These are phyloP conservation scores for Pagetopsis macropterus DNA, from an alignment of 2,797 vertebrate species.

Conservation along the genomic window DNA sequence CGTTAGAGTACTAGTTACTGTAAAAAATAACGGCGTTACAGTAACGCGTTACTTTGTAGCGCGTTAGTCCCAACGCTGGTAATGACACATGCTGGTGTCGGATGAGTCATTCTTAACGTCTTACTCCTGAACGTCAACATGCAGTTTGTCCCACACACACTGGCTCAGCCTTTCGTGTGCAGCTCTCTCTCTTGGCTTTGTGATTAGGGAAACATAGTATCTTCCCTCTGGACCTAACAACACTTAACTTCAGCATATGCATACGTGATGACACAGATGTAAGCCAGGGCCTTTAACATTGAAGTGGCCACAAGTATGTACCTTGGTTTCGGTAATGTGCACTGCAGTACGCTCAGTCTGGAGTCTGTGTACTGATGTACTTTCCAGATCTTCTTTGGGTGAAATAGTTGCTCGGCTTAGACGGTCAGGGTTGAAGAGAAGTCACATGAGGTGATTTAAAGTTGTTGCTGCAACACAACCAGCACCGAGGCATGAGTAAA, in stretches of 20 bases:
- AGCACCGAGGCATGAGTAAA: conserved; percentile 29
- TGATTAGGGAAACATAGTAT: conserved; percentile 25
- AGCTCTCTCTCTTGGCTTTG: conserved; percentile 18
- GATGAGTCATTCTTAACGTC: conserved; percentile 14
- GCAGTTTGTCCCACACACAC: not conserved
- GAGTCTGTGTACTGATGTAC: conserved; percentile 69
- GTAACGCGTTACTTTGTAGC: too few relatives aligned
- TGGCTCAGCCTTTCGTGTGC: not conserved
- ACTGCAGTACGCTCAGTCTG: conserved; percentile 48
- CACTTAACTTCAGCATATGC: conserved; percentile 25
- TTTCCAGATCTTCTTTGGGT: conserved; percentile 74
- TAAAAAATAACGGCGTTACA: too few relatives aligned
- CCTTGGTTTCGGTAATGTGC: conserved; percentile 50
- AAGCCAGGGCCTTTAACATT: conserved; percentile 52
- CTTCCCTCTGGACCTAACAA: conserved; percentile 13
- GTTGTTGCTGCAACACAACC: conserved; percentile 73
- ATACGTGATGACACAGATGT: conserved; percentile 46
- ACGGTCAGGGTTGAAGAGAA: conserved; percentile 59
- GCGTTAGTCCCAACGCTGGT: not conserved
- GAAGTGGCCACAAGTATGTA: conserved; percentile 53
- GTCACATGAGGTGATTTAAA: conserved; percentile 75
- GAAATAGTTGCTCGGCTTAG: conserved; percentile 62
- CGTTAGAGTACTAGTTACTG: too few relatives aligned
- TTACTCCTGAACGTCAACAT: conserved; percentile 9
- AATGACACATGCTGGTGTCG: not conserved